A percentile compares a stretch with the other conserved stretches of the same genome.
phyloP scores from a whole-genome alignment of 2,888 invertebrate genomes.

The Emmelina monodactyla region DNA sequence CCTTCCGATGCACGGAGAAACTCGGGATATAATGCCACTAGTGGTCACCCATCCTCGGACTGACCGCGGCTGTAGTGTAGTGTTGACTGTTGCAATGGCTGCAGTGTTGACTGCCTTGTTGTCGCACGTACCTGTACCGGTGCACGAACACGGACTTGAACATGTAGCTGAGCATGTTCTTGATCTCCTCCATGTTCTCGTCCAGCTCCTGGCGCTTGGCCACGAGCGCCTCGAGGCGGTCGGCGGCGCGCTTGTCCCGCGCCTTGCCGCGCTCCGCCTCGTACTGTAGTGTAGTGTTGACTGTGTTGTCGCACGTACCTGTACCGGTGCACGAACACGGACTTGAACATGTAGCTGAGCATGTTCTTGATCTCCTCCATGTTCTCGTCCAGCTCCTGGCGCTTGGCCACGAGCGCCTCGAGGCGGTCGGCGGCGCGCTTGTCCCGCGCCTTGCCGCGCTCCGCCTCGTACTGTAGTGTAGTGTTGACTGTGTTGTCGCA shows the following conservation, averaged over 20 bases:
- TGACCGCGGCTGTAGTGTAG: too few relatives aligned
- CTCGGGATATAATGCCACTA: too few relatives aligned
- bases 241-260: slow-evolving; percentile 89
- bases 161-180: slow-evolving; percentile 99
- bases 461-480: slow-evolving; percentile 98
- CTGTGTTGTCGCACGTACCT: too few relatives aligned
- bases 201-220: slow-evolving; percentile 94
- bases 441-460: slow-evolving; percentile 89
- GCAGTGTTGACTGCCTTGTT: too few relatives aligned
- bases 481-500: too few relatives aligned
- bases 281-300: too few relatives aligned
- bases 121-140: slow-evolving; percentile 90
- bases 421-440: slow-evolving; percentile 92
- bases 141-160: slow-evolving; percentile 99
- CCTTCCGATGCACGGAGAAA: too few relatives aligned
- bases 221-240: slow-evolving; percentile 91
- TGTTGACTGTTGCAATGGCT: too few relatives aligned
- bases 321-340: slow-evolving; percentile 98
- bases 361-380: slow-evolving; percentile 99
- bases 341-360: slow-evolving; percentile 99
- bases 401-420: slow-evolving; percentile 90
- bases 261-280: slow-evolving; percentile 95
- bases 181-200: slow-evolving; percentile 99
- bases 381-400: slow-evolving; percentile 97
- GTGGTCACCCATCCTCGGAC: too few relatives aligned